These are phyloP conservation scores for Leptosomus discolor DNA, from an alignment of 2,113 vertebrate genomes.

Conservation along the genomic window DNA sequence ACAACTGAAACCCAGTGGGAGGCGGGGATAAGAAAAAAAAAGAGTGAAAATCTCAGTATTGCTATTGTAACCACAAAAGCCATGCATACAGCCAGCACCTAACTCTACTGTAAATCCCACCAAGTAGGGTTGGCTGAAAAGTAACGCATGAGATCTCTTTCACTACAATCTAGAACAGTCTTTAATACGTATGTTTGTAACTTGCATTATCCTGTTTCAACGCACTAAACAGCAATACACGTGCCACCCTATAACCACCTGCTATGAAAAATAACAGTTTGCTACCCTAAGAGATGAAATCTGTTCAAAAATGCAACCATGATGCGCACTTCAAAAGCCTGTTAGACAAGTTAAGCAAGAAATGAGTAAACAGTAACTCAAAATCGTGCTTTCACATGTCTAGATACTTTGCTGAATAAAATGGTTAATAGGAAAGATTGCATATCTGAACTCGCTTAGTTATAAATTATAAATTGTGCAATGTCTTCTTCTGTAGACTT, in stretches of 20 bases:
- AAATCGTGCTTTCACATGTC: not conserved
- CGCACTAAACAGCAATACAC: not conserved
- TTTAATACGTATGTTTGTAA: not conserved
- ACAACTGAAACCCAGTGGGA: not conserved
- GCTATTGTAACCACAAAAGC: not conserved
- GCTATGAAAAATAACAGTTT: not conserved
- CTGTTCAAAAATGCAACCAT: not conserved
- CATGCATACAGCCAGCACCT: not conserved
- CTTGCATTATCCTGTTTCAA: not conserved
- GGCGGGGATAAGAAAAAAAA: not conserved
- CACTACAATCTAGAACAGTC: not conserved
- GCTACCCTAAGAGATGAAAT: not conserved
- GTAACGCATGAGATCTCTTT: not conserved
- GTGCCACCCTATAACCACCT: not conserved
- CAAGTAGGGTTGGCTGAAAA: not conserved
- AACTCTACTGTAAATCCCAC: not conserved
- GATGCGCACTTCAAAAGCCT: not conserved
- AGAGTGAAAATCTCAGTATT: not conserved
- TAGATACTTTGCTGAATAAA: not conserved
- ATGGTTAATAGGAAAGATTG: not conserved
- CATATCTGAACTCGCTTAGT: not conserved
- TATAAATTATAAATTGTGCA: not conserved
- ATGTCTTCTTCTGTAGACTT: not conserved
- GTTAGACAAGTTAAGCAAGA: not conserved
- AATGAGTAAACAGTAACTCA: not conserved